phyloP scores from a whole-genome alignment of 2,113 vertebrate species.

The Tachycineta bicolor region DNA sequence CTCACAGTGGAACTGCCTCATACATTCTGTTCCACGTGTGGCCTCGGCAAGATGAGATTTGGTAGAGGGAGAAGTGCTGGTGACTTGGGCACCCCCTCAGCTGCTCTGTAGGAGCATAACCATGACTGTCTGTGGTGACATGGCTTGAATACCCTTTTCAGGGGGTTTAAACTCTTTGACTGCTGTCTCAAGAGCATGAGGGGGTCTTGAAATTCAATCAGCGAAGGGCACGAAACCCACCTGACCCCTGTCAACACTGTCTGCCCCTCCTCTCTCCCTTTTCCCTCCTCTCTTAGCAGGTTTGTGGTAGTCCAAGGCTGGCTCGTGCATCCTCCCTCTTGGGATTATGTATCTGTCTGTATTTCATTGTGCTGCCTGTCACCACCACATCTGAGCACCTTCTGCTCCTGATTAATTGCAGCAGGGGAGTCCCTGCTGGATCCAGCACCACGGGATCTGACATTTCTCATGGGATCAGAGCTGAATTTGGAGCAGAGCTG shows the following conservation, averaged over 20 bases:
- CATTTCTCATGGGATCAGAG: neutral
- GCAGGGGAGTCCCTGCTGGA: neutral
- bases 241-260: slow-evolving; percentile 21
- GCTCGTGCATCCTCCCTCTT: neutral
- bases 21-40: slow-evolving; percentile 1
- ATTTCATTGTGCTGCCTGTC: slow-evolving; percentile 10
- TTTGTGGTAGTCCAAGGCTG: neutral
- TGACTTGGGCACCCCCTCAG: neutral
- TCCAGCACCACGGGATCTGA: neutral
- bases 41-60: neutral
- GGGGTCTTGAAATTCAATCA: slow-evolving; percentile 38
- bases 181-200: neutral
- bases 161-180: neutral
- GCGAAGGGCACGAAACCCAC: neutral
- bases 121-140: neutral
- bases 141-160: slow-evolving; percentile 16
- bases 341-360: neutral
- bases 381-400: slow-evolving; percentile 2
- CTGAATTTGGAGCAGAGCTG: neutral
- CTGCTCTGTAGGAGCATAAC: neutral
- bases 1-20: neutral
- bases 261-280: neutral
- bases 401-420: slow-evolving; percentile 14
- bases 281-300: neutral
- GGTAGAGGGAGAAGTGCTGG: neutral